A percentile compares a stretch with the other conserved stretches of the same genome.
Conservation (phyloP, 2,797 vertebrate species). For the Lutra lutra region DNA sequence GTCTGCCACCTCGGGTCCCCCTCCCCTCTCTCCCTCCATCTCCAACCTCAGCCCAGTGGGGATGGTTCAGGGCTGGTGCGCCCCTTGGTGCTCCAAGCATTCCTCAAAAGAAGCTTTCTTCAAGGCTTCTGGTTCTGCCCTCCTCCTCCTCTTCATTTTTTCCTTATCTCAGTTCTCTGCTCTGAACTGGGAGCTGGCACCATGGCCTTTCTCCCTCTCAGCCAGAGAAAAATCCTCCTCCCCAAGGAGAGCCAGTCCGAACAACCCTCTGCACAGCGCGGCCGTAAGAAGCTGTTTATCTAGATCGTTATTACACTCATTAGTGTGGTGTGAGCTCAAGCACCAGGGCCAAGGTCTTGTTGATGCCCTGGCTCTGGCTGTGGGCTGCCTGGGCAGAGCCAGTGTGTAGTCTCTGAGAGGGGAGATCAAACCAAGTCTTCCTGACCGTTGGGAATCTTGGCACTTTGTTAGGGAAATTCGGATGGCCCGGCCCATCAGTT, state of each 20-base stretch:
- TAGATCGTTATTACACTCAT: neutral
- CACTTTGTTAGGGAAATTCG: conserved; percentile 48
- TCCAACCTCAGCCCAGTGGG: neutral
- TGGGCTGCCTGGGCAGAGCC: neutral
- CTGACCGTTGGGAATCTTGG: neutral
- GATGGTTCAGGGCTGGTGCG: neutral
- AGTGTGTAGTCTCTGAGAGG: neutral
- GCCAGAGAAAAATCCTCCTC: conserved; percentile 1
- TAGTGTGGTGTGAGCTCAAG: neutral
- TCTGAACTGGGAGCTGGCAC: conserved; percentile 3
- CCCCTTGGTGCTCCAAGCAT: neutral
- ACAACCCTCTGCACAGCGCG: neutral
- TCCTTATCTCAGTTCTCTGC: neutral
- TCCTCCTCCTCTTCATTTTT: neutral
- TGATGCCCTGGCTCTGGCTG: neutral
- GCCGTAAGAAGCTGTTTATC: neutral
- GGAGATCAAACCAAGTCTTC: conserved; percentile 13
- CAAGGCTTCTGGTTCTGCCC: neutral
- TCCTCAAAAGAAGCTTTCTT: neutral
- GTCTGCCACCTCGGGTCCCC: neutral
- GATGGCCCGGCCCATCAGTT: neutral
- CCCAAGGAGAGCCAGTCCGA: neutral
- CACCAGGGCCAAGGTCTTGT: neutral
- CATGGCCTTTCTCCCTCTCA: neutral
- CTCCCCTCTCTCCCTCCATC: neutral